These are phyloP conservation scores for Saguinus imperator DNA, from an alignment of 2,113 vertebrate species.

Conservation along the genomic window DNA sequence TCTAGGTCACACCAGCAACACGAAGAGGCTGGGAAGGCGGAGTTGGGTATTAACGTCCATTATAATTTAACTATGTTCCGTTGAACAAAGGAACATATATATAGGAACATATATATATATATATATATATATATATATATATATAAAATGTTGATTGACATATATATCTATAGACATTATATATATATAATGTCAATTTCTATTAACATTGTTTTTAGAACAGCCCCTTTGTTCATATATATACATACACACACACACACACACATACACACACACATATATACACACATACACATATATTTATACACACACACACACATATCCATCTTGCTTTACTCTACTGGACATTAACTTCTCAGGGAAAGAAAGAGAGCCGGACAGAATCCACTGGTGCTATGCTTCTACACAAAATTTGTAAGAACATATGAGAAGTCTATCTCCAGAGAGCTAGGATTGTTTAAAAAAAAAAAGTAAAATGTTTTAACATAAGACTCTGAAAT, in stretches of 20 bases:
- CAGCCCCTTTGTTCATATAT: not conserved
- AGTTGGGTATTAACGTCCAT: not conserved
- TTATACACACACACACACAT: too few relatives aligned
- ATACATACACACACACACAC: too few relatives aligned
- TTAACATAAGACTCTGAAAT: not conserved
- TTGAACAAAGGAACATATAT: not conserved
- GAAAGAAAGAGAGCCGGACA: not conserved
- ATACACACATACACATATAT: too few relatives aligned
- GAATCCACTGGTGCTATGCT: not conserved
- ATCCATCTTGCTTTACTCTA: not conserved
- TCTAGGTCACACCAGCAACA: not conserved
- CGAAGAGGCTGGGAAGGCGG: not conserved
- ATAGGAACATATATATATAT: fast-evolving
- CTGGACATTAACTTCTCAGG: not conserved
- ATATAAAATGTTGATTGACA: too few relatives aligned
- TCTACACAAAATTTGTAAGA: not conserved
- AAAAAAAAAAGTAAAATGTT: not conserved
- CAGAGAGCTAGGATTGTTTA: not conserved
- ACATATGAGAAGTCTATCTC: not conserved
- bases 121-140: too few relatives aligned
- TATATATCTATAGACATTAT: too few relatives aligned
- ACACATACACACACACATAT: too few relatives aligned
- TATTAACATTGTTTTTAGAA: not conserved
- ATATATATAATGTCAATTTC: not conserved
- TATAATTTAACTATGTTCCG: not conserved